Conservation (phyloP, 1,140 invertebrate species). For the Ostrea denselamellosa region DNA sequence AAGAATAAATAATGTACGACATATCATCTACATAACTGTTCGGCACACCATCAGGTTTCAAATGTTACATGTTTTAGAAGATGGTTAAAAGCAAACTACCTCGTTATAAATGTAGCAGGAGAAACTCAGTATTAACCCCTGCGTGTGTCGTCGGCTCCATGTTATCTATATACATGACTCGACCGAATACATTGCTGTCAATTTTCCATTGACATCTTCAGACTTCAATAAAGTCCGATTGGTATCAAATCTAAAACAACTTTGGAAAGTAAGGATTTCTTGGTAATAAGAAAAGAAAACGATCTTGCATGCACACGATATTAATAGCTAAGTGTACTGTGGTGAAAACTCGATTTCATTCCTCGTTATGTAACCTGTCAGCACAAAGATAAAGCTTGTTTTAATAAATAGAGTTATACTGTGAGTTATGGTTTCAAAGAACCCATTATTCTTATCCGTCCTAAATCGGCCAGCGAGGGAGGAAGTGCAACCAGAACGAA, state of each 20-base stretch:
- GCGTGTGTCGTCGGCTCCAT: too few relatives aligned
- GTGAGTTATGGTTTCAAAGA: background rate
- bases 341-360: background rate
- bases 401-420: background rate
- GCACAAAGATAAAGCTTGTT: background rate
- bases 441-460: background rate
- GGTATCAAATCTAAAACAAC: background rate
- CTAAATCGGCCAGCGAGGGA: background rate
- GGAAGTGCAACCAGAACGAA: background rate
- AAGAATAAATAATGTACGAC: too few relatives aligned
- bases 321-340: background rate
- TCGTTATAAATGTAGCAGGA: too few relatives aligned
- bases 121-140: too few relatives aligned
- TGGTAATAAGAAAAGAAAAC: background rate
- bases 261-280: background rate
- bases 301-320: background rate
- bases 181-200: too few relatives aligned
- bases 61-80: too few relatives aligned
- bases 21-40: too few relatives aligned
- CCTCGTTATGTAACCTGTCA: slow-evolving; percentile 15
- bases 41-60: too few relatives aligned
- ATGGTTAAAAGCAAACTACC: too few relatives aligned
- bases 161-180: too few relatives aligned
- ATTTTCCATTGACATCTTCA: too few relatives aligned
- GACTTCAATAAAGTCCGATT: too few relatives aligned